Conservation (phyloP, 2,888 invertebrate genomes). For the Diaprepes abbreviatus region DNA sequence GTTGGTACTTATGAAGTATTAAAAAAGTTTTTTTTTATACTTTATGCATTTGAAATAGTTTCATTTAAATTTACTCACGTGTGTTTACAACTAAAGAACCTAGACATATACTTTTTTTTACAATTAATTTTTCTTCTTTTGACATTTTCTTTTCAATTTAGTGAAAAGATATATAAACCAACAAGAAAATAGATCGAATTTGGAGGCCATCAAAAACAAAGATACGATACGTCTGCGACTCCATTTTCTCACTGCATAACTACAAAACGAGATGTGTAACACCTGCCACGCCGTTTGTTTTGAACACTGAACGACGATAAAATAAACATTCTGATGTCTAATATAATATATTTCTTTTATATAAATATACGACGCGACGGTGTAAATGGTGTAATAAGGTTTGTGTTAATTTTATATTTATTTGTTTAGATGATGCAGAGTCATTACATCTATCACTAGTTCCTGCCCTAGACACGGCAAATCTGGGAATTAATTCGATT, state of each 20-base stretch:
- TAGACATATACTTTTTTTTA: no score
- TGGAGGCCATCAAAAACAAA: neutral
- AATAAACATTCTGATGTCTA: constrained; percentile 1
- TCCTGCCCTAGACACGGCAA: no score
- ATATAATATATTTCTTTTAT: constrained; percentile 5
- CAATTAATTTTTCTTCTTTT: neutral
- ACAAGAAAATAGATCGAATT: constrained; percentile 1
- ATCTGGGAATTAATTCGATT: no score
- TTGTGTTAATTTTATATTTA: neutral
- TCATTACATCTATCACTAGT: no score
- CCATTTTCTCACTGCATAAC: neutral
- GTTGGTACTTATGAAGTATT: no score
- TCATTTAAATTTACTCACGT: no score
- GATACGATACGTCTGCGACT: constrained; percentile 1
- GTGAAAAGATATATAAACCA: neutral
- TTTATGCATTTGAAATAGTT: no score
- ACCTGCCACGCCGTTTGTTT: constrained; percentile 14
- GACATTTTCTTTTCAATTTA: constrained; percentile 7
- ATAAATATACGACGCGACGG: neutral
- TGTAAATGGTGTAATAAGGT: no score
- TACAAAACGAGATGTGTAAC: constrained; percentile 4
- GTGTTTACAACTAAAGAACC: no score
- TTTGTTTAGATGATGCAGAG: no score
- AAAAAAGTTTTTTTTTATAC: no score
- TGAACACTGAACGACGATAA: constrained; percentile 3